A percentile compares a stretch with the other conserved stretches of the same genome.
phyloP scores from a whole-genome alignment of 2,888 invertebrate genomes.

The Aspidapion aeneum region DNA sequence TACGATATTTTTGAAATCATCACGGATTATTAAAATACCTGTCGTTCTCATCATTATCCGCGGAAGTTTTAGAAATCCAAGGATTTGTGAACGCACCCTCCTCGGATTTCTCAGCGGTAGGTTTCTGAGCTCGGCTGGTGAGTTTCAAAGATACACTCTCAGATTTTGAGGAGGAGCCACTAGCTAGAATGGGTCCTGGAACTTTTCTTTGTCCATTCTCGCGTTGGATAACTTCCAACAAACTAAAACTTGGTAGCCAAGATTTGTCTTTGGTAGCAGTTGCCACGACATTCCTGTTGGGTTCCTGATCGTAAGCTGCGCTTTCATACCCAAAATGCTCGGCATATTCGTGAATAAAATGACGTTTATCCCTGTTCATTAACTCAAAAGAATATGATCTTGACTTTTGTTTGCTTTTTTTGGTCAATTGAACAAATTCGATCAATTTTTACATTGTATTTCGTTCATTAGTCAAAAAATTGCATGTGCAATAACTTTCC shows the following conservation, averaged over 20 bases:
- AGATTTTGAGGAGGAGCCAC: slow-evolving; percentile 30
- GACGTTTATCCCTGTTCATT: slow-evolving; percentile 91
- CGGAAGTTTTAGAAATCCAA: background rate
- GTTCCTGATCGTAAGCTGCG: slow-evolving; percentile 92
- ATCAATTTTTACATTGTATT: slow-evolving; percentile 76
- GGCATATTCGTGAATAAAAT: slow-evolving; percentile 91
- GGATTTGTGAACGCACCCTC: background rate
- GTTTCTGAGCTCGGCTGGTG: background rate
- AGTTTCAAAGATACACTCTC: slow-evolving; percentile 40
- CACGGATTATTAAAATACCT: background rate
- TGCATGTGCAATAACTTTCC: too few species aligned
- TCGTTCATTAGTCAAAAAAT: too few species aligned
- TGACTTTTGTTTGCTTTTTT: slow-evolving; percentile 61
- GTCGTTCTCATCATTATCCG: background rate
- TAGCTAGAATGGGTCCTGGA: slow-evolving; percentile 58
- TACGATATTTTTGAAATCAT: background rate
- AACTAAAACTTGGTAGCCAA: slow-evolving; percentile 85
- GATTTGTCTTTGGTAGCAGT: slow-evolving; percentile 66
- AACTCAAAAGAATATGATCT: slow-evolving; percentile 80
- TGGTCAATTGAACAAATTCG: slow-evolving; percentile 82
- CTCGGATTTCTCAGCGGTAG: background rate
- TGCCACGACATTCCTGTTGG: slow-evolving; percentile 93
- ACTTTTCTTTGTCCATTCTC: slow-evolving; percentile 76
- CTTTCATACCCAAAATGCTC: slow-evolving; percentile 91
- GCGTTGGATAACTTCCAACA: slow-evolving; percentile 77